Evolutionary conservation across 2,113 vertebrate genomes (phyloP), one percentile per base, ranked within the genome.

Genomic region (Patagioenas fasciata): DNA sequence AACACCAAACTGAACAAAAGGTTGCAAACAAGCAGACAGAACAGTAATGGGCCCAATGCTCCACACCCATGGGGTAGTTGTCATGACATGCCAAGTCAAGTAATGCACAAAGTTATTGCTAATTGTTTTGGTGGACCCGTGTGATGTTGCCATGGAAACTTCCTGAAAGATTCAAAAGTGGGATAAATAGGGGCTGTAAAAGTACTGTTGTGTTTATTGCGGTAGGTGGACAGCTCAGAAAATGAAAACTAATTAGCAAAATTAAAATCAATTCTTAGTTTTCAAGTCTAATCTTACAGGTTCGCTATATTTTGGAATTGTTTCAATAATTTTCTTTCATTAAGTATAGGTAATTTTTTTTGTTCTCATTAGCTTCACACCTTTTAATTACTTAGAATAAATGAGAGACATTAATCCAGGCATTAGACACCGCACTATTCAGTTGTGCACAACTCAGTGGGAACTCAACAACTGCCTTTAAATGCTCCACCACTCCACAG

Each of bases 181-280:
- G 69, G 72, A 71, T 64, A 86, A 88, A 65, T n/a, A 81, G 44
- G 28, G 56, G 24, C 24, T 92, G 47, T 44, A 71, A 40, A 88
- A 69, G 19, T 48, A 34, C 21, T 48, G 14, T 23, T 80, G 34
- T 16, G 25, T 69, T 81, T 93, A 36, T 14, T 6, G 6, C 4
- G 17, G 17, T 28, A 60, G 78, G 51, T 7, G 16, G 25, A 77
- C 28, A 62, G 77, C 34, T 91, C 15, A 47, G 80, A 86, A 95
- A 94, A 91, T 32, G 53, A 71, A 86, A 96, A 86, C 24, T 13
- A 88, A 89, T 95, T 89, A 89, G 70, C 40, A 54, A 73, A 90
- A 81, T 57, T 19, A 72, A 86, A 90, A 84, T 10, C 1, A 62
- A 48, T 80, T 80, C 26, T 78, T 61, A 42, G 13, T 38, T 94